Conservation (phyloP, 2,113 vertebrate species). For the Noctilio leporinus region DNA sequence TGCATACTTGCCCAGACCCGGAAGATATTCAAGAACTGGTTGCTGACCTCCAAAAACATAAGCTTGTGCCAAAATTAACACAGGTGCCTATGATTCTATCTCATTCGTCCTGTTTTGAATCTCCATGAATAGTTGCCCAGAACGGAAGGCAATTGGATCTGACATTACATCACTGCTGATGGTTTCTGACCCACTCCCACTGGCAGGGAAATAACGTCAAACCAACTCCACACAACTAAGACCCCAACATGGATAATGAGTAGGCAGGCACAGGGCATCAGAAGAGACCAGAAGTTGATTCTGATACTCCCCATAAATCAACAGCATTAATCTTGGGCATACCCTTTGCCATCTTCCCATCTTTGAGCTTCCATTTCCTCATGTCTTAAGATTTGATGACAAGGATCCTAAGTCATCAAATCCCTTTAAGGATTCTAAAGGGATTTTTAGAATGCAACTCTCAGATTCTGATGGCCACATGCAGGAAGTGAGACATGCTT, state of each 20-base stretch:
- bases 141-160: background rate
- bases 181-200: background rate
- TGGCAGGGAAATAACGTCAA: background rate
- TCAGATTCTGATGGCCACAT: background rate
- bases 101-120: background rate
- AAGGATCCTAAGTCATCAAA: background rate
- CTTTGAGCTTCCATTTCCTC: background rate
- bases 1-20: background rate
- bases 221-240: background rate
- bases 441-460: background rate
- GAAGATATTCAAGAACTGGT: background rate
- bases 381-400: background rate
- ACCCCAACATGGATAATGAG: background rate
- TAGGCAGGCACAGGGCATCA: background rate
- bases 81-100: background rate
- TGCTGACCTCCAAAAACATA: background rate
- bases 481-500: background rate
- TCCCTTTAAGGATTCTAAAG: too few relatives aligned
- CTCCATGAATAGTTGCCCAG: background rate
- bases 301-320: background rate
- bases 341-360: background rate
- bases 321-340: background rate
- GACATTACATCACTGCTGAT: background rate
- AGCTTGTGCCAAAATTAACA: background rate
- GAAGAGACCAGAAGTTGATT: background rate